Evolutionary conservation across 2,888 invertebrate species (phyloP), one percentile per base, ranked within the genome.

Genomic region (Phasia obesa): DNA sequence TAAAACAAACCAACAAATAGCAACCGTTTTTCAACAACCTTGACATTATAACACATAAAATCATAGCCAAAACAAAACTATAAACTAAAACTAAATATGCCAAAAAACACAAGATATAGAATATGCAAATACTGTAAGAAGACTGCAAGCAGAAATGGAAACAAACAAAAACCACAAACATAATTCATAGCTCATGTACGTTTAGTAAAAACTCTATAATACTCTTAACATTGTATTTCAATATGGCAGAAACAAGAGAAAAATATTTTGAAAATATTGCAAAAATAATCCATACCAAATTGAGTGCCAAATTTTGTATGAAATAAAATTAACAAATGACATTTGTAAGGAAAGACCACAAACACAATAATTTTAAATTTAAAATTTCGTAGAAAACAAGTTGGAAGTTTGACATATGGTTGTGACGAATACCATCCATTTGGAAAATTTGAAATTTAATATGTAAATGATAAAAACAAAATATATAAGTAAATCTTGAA

Each of bases 11-110:
- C 51, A 73, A 21, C 55, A 47, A 57, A 47, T 38, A 49, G 5
- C 51, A 65, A 71, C n/a, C 31, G 1, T 35, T 55, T 57, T 62
- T 23, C 6, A 15, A 59, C 64, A 82, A 82, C 81, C 81, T 82
- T 82, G 81, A 82, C 81, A 77, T 82, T 74, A 81, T 73, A 73
- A 73, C 17, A 11, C 62, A 71, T 38, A 69, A 77, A 69, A n/a
- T 73, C 69, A 38, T 49, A 64, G 67, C 62, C 73, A 82, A 73
- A 77, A 73, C 42, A 80, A 73, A 42, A 64, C 69, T 11, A 57
- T 15, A 57, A 57, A 55, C 51, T 35, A 27, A 51, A 64, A 47
- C n/a, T 15, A 47, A 27, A 51, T 35, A 67, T 79, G 71, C 65
- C 71, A 78, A 71, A 17, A 31, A 51, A 21, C 17, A 55, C 11